Conservation (phyloP, 2,888 invertebrate species). For the Caenorhabditis drosophilae region DNA sequence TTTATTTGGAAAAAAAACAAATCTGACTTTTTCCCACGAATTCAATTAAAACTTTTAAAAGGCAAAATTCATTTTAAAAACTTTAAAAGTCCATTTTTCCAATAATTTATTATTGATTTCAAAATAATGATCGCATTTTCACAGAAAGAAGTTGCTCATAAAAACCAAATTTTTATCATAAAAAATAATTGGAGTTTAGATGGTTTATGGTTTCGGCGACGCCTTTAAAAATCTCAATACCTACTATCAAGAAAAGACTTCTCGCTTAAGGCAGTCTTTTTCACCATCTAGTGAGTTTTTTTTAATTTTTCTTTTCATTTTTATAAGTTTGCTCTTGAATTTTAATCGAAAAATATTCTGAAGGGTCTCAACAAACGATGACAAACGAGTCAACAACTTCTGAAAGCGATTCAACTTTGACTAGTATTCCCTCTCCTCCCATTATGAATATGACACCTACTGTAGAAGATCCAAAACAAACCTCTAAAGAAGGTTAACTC, state of each 20-base stretch:
- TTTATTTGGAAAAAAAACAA: no score
- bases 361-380: slow-evolving; percentile 6
- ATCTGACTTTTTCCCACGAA: no score
- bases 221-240: slow-evolving; percentile 62
- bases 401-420: slow-evolving; percentile 19
- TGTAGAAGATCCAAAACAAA: slow-evolving; percentile 37
- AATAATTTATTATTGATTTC: no score
- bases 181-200: no score
- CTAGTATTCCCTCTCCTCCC: slow-evolving; percentile 40
- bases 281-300: slow-evolving; percentile 54
- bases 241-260: slow-evolving; percentile 62
- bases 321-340: neutral
- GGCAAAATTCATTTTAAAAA: neutral
- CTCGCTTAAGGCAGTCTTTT: slow-evolving; percentile 56
- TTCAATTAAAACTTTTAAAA: no score
- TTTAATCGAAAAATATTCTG: neutral
- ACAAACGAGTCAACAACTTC: slow-evolving; percentile 13
- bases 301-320: slow-evolving; percentile 11
- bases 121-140: no score
- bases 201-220: slow-evolving; percentile 57
- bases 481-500: no score
- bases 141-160: no score
- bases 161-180: no score
- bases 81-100: no score
- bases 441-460: slow-evolving; percentile 35